These are phyloP conservation scores for Thalassarche chlororhynchos DNA, from an alignment of 2,113 vertebrate genomes.

Conservation along the genomic window DNA sequence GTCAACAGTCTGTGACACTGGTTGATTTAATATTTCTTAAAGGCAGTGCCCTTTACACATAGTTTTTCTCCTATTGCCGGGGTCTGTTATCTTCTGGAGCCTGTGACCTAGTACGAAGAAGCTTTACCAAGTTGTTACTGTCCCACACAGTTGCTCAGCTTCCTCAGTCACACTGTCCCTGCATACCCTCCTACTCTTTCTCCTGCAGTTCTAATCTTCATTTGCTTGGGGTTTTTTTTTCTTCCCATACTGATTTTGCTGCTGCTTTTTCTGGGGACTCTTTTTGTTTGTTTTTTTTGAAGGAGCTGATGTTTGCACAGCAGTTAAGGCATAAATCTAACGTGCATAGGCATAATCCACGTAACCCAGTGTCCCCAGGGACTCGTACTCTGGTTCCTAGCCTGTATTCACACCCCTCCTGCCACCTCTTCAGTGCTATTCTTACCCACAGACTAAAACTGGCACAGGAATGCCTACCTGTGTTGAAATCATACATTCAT, in stretches of 20 bases:
- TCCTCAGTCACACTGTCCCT: background rate
- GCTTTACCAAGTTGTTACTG: background rate
- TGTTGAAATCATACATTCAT: background rate
- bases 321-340: background rate
- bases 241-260: background rate
- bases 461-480: background rate
- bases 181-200: background rate
- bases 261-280: background rate
- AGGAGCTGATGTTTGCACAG: background rate
- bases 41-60: background rate
- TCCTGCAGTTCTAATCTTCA: background rate
- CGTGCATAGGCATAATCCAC: background rate
- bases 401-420: background rate
- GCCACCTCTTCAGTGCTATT: constrained; percentile 27
- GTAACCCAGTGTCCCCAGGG: background rate
- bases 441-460: background rate
- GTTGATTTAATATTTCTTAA: background rate
- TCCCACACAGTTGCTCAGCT: background rate
- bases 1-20: background rate
- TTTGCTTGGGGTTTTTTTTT: background rate
- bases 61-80: background rate
- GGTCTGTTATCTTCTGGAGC: background rate
- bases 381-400: background rate
- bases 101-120: background rate
- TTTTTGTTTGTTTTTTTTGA: background rate